Conservation (phyloP, 2,888 invertebrate genomes). For the Euzophera pinguis region DNA sequence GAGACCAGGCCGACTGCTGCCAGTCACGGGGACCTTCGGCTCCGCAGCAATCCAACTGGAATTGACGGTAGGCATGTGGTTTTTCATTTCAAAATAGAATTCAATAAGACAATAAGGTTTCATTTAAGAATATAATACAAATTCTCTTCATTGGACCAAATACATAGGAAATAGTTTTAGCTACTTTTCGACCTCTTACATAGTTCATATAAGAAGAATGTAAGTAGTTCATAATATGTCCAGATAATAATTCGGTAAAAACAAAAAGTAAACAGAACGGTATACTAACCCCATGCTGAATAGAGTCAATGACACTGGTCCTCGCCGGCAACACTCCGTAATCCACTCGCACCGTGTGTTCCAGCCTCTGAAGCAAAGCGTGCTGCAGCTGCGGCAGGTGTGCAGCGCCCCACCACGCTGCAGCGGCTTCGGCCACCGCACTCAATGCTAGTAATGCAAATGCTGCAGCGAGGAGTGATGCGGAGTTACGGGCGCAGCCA, state of each 20-base stretch:
- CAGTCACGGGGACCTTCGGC: conserved; percentile 97
- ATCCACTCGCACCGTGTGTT: conserved; percentile 48
- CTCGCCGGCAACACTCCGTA: conserved; percentile 52
- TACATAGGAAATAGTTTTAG: no score
- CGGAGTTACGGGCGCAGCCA: conserved; percentile 47
- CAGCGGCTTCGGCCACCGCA: conserved; percentile 60
- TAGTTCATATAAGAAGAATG: no score
- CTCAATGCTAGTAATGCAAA: conserved; percentile 59
- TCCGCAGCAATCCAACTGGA: conserved; percentile 94
- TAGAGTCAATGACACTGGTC: conserved; percentile 57
- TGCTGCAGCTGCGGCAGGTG: conserved; percentile 54
- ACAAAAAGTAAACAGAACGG: no score
- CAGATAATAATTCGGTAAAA: no score
- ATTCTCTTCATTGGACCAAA: no score
- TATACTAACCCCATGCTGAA: conserved; percentile 51
- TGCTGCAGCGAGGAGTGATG: conserved; percentile 55
- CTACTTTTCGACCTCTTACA: no score
- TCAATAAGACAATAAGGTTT: no score
- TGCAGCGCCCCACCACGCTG: conserved; percentile 67
- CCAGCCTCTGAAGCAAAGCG: conserved; percentile 45
- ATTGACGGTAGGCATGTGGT: no score
- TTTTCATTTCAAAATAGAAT: no score
- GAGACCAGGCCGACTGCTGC: conserved; percentile 71
- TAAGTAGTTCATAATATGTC: no score
- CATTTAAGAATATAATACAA: no score